Evolutionary conservation across 2,797 vertebrate genomes (phyloP).

Genomic region (Melanotaenia parkinsoni): DNA sequence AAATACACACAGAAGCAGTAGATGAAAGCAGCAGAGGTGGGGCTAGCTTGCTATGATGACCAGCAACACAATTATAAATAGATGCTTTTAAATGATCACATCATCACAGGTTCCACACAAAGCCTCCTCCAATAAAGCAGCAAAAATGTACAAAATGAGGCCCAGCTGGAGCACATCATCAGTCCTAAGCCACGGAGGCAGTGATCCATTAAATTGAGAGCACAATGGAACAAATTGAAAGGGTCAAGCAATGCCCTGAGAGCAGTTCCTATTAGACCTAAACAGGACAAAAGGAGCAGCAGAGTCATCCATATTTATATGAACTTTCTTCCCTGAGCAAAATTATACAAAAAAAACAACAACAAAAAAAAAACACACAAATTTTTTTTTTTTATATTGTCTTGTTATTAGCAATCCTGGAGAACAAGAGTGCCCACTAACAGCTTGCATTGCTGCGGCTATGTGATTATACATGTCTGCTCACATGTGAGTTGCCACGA

Average conservation of each 20-base stretch:
- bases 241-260: slow-evolving; percentile 43
- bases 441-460: slow-evolving; percentile 63
- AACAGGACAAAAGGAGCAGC: background rate
- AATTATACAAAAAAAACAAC: background rate
- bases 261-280: background rate
- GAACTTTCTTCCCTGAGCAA: background rate
- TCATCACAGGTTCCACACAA: slow-evolving; percentile 23
- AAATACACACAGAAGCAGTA: background rate
- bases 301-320: background rate
- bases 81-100: slow-evolving; percentile 19
- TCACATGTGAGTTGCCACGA: slow-evolving; percentile 75
- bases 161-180: slow-evolving; percentile 7
- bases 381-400: background rate
- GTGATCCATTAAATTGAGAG: slow-evolving; percentile 46
- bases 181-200: slow-evolving; percentile 18
- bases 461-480: slow-evolving; percentile 66
- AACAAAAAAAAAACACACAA: too few relatives aligned
- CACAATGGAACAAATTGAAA: slow-evolving; percentile 39
- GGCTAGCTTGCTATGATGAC: slow-evolving; percentile 17
- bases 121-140: slow-evolving; percentile 13
- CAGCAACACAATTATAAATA: slow-evolving; percentile 28
- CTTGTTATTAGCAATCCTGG: slow-evolving; percentile 6
- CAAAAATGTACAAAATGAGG: background rate
- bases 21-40: slow-evolving; percentile 1
- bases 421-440: slow-evolving; percentile 35